Evolutionary conservation across 1,140 invertebrate species (phyloP), one percentile per base, ranked within the genome.

Genomic region (Philotrypesis tridentata): DNA sequence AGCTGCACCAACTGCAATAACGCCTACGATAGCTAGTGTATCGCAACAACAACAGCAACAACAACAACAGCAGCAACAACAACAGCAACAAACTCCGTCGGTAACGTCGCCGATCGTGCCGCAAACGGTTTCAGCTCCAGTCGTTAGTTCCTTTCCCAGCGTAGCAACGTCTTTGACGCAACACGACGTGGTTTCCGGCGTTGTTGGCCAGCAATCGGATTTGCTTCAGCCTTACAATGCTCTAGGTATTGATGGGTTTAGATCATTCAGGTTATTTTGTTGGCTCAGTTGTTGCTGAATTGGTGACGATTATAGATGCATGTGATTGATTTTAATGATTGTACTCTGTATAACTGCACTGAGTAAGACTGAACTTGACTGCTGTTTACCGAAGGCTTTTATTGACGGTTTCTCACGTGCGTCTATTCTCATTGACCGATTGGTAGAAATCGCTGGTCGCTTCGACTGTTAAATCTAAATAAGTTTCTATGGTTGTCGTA

Each of bases 191-290:
- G 68, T 80, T 89, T n/a, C 85, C 80, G 40, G 76, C 84, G 17
- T 86, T 89, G 79, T 71, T 23, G 87, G 81, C 72, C 88, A 89
- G 79, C 87, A 88, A 63, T 83, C 89, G 65, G 90, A 92, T 81
- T 88, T 92, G 81, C 85, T 92, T 80, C 90, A 91, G 85, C 85
- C 90, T 65, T 91, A 88, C 82, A 91, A 88, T 87, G 84, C 89
- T 87, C 70, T 91, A 89, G 90, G 91, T 91, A 89, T 82, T 48
- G 25, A 21, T 77, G 43, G 14, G 63, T 55, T 55, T 1, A 55
- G 48, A 55, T n/a, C 0, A n/a, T 55, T n/a, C 4, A n/a, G 48
- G 21, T 55, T 55, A 14, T 55, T 55, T 55, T 5, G 48, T n/a
- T n/a, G 48, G 48, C n/a, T 55, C 14, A 7, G 48, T 17, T 21